A percentile compares a stretch with the other conserved stretches of the same genome.
Conservation (phyloP, 1,140 invertebrate species). For the Bombus terrestris region DNA sequence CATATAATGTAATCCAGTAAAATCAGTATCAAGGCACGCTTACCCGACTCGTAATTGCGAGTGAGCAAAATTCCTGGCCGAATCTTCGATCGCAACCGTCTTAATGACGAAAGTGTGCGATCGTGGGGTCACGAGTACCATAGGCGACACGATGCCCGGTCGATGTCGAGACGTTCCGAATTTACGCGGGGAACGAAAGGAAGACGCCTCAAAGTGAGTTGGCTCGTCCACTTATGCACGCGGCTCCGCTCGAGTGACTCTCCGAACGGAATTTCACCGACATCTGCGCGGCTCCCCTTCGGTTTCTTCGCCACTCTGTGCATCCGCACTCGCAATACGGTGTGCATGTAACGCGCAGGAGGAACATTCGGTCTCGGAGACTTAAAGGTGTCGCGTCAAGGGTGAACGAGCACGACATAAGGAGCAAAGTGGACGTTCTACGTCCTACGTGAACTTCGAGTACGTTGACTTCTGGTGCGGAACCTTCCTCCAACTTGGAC, state of each 20-base stretch:
- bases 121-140: slow-evolving; percentile 7
- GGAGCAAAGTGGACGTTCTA: slow-evolving; percentile 58
- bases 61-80: not conserved
- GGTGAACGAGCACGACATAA: slow-evolving; percentile 79
- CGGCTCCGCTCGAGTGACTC: slow-evolving; percentile 80
- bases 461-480: slow-evolving; percentile 40
- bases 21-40: not conserved
- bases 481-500: slow-evolving; percentile 23
- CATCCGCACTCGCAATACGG: slow-evolving; percentile 59
- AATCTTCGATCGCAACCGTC: slow-evolving; percentile 5
- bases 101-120: not conserved
- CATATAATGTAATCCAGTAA: not conserved
- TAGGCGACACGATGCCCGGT: not conserved
- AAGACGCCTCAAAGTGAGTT: slow-evolving; percentile 81
- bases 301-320: slow-evolving; percentile 65
- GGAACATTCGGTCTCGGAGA: slow-evolving; percentile 51
- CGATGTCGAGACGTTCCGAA: slow-evolving; percentile 52
- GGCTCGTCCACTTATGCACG: slow-evolving; percentile 82
- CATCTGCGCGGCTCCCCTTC: slow-evolving; percentile 80
- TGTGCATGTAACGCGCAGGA: slow-evolving; percentile 34
- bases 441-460: slow-evolving; percentile 12
- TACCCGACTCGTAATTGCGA: not conserved
- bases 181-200: slow-evolving; percentile 74
- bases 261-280: slow-evolving; percentile 81
- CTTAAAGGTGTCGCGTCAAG: slow-evolving; percentile 73